These are phyloP conservation scores for Schizothorax lantsangensis DNA, from an alignment of 2,797 vertebrate genomes.

Conservation along the genomic window DNA sequence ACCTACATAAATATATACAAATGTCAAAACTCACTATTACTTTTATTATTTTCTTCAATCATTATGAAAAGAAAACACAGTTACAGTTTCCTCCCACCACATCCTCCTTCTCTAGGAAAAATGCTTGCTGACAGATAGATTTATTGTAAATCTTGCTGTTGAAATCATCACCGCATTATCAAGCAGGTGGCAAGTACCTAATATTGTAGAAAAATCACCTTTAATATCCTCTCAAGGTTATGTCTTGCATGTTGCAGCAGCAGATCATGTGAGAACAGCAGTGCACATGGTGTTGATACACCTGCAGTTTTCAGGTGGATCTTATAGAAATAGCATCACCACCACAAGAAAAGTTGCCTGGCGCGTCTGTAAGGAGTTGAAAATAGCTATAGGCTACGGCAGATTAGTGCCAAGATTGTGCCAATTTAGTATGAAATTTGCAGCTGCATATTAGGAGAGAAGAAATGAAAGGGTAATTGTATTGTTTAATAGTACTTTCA, in stretches of 20 bases:
- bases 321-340: not conserved
- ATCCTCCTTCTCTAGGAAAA: not conserved
- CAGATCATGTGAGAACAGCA: slow-evolving; percentile 9
- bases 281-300: not conserved
- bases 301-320: slow-evolving; percentile 23
- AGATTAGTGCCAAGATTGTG: slow-evolving; percentile 4
- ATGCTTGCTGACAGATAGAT: not conserved
- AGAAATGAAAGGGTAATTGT: slow-evolving; percentile 4
- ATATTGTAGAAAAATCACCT: slow-evolving; percentile 20
- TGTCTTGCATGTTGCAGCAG: slow-evolving; percentile 21
- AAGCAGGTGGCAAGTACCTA: slow-evolving; percentile 10
- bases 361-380: not conserved
- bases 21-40: not conserved
- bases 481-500: slow-evolving; percentile 21
- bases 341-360: slow-evolving; percentile 1
- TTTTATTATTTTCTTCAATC: slow-evolving; percentile 1
- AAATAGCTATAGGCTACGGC: slow-evolving; percentile 20
- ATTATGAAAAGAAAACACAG: not conserved
- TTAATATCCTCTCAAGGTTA: slow-evolving; percentile 41
- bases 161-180: slow-evolving; percentile 10
- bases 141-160: not conserved
- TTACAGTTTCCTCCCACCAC: not conserved
- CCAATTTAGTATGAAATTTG: slow-evolving; percentile 4
- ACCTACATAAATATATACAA: not conserved
- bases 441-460: slow-evolving; percentile 1